Evolutionary conservation across 2,797 vertebrate genomes (phyloP).

Genomic region (Hyperoplus lanceolatus): DNA sequence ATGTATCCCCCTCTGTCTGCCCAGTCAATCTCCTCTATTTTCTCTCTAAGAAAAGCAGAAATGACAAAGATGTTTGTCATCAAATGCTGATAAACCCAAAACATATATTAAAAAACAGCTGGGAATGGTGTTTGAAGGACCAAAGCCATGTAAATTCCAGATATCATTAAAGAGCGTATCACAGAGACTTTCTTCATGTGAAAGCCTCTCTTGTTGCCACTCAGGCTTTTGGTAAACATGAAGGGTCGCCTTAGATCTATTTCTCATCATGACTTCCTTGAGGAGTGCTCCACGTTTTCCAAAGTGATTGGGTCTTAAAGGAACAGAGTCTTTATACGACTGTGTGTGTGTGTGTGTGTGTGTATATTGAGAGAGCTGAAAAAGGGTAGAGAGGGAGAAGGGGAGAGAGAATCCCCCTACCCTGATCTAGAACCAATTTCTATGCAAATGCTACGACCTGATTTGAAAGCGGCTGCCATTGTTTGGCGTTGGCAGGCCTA

Average conservation of each 20-base stretch:
- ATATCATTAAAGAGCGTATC: constrained; percentile 36
- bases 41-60: constrained; percentile 20
- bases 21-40: not conserved
- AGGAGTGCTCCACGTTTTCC: constrained; percentile 62
- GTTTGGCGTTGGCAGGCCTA: constrained; percentile 53
- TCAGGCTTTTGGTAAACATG: constrained; percentile 65
- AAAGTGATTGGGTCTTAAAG: constrained; percentile 72
- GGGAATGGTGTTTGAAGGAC: constrained; percentile 17
- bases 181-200: constrained; percentile 18
- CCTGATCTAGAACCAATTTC: constrained; percentile 77
- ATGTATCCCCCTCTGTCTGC: not conserved
- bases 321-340: constrained; percentile 24
- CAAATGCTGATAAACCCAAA: constrained; percentile 12
- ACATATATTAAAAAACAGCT: constrained; percentile 47
- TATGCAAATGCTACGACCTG: constrained; percentile 79
- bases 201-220: constrained; percentile 29
- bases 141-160: constrained; percentile 41
- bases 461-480: constrained; percentile 59
- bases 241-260: constrained; percentile 53
- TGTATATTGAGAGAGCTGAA: constrained; percentile 12
- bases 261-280: constrained; percentile 62
- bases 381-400: not conserved
- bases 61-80: constrained; percentile 9
- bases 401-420: constrained; percentile 53
- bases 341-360: constrained; percentile 45